Base-by-base conservation (phyloP, 30 jellyfish, hydroid and myxozoan genomes). In the Rhopilema esculentum region DNA sequence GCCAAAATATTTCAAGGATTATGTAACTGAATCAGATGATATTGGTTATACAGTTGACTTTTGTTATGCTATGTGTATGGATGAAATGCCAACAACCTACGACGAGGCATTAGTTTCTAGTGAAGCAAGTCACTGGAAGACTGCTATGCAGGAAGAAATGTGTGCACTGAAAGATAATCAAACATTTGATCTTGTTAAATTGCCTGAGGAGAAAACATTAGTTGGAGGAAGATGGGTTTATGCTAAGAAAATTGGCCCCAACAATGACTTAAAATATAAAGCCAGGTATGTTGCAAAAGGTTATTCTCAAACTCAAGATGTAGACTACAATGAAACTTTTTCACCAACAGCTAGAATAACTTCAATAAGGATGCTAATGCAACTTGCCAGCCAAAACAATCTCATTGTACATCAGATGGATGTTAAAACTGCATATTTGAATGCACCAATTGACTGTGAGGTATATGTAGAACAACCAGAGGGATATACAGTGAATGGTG, bases 151-250 rank as follows among this genome's bases (percentile, higher is more conserved):
- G 66, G 88, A 19, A 22, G 89, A 90, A 66, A 83, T 90, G 50
- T 27, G 75, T 27, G 69, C 96, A 27, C 85, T 89, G 21, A 50
- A 40, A 40, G 63, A 30, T 15, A 89, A 82, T 51, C 33, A 89
- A 85, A 89, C 96, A 9, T 89, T 49, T 40, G 72, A 20, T 6
- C 16, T 70, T 26, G 81, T 88, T 16, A 78, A 83, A 20, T 85
- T 69, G 21, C 97, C 97, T 17, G 63, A 33, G n/a, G 83, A 53
- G 25, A 90, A 90, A 75, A 61, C 52, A 52, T 15, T 75, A 48
- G 95, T 83, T 64, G 97, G 96, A 31, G 97, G 96, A 15, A 65
- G 82, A 84, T 83, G 96, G 97, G 91, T 90, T 16, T 90, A 30
- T 74, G 69, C 72, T 8, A 1, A 83, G 16, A 83, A 84, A 77